Evolutionary conservation across 2,113 vertebrate genomes (phyloP), one percentile per base, ranked within the genome.

Genomic region (Ptilorrhoa leucosticta): DNA sequence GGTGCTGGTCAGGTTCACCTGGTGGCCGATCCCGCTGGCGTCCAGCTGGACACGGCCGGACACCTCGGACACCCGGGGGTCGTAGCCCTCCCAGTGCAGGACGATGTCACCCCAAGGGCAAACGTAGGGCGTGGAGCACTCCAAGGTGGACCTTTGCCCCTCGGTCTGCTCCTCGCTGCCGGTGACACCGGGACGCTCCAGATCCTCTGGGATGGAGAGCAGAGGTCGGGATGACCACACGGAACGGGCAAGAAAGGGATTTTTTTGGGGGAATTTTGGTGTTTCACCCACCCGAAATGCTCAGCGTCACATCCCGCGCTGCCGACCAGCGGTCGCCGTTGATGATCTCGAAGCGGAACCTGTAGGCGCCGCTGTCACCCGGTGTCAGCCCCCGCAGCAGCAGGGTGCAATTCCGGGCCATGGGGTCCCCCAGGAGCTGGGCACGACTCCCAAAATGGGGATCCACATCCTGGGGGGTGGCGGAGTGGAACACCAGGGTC

Each of bases 311-410:
- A 0, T 96, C 96, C 84, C 2, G 89, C 5, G 1, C 3, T 0
- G 96, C 97, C 0, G 51, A 86, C 98, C 98, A 98, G 33, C 96
- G 87, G 79, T 98, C 95, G 0, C 11, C 61, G 0, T 95, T 69
- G 10, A 80, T 2, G 57, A 98, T 97, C 96, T 98, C 98, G 0
- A 98, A 98, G 87, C 98, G 96, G 94, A 98, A 98, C 31, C 71
- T 63, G 70, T 97, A 98, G 28, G 47, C 3, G 8, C 98, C 98
- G 0, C 83, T 42, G 81, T 98, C 98, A 24, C 82, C 57, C 0
- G 13, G 65, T 1, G 21, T 54, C 68, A 98, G 51, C n/a, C 71
- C 51, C 26, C 1, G 50, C 44, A 98, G 89, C 54, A 97, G 50
- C 21, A 98, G 82, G 45, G 76, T 94, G 91, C 98, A 98, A 11